Percentiles rank a stretch among this genome's conserved stretches.
Conservation (phyloP, 2,797 vertebrate genomes). For the Semotilus atromaculatus region DNA sequence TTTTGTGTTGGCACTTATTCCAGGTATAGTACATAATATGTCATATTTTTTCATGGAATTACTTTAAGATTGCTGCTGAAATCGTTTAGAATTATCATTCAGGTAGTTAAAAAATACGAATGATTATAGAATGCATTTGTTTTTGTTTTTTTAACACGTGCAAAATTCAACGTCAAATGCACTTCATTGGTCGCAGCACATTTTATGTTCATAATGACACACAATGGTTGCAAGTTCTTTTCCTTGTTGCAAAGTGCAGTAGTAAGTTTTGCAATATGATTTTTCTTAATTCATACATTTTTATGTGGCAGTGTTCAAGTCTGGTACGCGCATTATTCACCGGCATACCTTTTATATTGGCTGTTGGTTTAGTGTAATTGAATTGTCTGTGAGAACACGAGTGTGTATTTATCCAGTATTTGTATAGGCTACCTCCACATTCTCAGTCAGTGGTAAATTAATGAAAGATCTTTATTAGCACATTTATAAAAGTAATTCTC, state of each 20-base stretch:
- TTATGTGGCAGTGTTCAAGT: not conserved
- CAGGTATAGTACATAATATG: not conserved
- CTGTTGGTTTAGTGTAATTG: constrained; percentile 35
- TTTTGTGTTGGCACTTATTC: not conserved
- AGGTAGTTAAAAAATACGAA: not conserved
- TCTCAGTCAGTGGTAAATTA: constrained; percentile 73
- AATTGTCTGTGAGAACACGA: constrained; percentile 26
- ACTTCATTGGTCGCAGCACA: not conserved
- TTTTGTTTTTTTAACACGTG: not conserved
- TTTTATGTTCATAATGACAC: not conserved
- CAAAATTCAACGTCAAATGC: not conserved
- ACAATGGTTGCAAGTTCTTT: not conserved
- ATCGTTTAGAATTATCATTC: no score
- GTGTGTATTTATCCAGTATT: constrained; percentile 27
- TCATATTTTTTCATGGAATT: no score
- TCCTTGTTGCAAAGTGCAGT: not conserved
- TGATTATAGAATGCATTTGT: not conserved
- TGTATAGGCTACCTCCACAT: constrained; percentile 29
- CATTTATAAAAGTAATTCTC: constrained; percentile 91
- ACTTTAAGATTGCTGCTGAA: not conserved
- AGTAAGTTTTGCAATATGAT: not conserved
- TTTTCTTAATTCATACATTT: not conserved
- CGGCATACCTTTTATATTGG: constrained; percentile 21
- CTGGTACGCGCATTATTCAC: constrained; percentile 35
- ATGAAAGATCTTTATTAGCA: constrained; percentile 95